Base-by-base conservation (phyloP, 2,888 invertebrate genomes). In the Drepana falcataria region DNA sequence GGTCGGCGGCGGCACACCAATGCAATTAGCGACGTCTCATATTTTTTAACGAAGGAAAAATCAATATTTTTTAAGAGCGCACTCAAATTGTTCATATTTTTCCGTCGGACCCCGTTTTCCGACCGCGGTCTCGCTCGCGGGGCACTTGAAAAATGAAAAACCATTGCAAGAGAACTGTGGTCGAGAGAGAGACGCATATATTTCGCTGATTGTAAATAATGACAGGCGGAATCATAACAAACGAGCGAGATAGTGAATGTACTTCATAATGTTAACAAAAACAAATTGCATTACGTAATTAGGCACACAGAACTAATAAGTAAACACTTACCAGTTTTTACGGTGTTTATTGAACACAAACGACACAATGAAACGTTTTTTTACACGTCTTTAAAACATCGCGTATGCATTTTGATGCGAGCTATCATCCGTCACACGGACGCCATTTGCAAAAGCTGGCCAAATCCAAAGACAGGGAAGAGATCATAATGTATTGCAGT, bases 11-110 rank as follows among this genome's bases (percentile, higher is more conserved):
- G 61, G 65, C 73, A 73, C 81, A 80, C 79, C 81, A 79, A 84
- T 9, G 44, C 75, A 85, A 87, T 85, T 85, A 85, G 75, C 69
- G 65, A 65, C 67, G 69, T 59, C 66, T 68, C 67, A 67, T 81
- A 75, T 79, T 80, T 86, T 87, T 85, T 86, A 79, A 81, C 87
- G 83, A 84, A 83, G 84, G 76, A 90, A 44, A 89, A 88, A 91
- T 91, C 91, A 91, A 91, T 91, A 91, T 83, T 84, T 88, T 90
- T 88, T 87, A 85, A 83, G 83, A 84, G 84, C 77, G 83, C 83
- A 75, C 81, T 77, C 79, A 82, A 77, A 76, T 76, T 88, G 87
- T 86, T 87, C 86, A 87, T 90, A 88, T 87, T 88, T 88, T 89
- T 87, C 85, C 83, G 75, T 72, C 74, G 81, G 81, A 77, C 80